Percentiles rank a stretch among this genome's conserved stretches.
Evolutionary conservation across 2,797 vertebrate genomes (phyloP).

Genomic region (Novumbra hubbsi): DNA sequence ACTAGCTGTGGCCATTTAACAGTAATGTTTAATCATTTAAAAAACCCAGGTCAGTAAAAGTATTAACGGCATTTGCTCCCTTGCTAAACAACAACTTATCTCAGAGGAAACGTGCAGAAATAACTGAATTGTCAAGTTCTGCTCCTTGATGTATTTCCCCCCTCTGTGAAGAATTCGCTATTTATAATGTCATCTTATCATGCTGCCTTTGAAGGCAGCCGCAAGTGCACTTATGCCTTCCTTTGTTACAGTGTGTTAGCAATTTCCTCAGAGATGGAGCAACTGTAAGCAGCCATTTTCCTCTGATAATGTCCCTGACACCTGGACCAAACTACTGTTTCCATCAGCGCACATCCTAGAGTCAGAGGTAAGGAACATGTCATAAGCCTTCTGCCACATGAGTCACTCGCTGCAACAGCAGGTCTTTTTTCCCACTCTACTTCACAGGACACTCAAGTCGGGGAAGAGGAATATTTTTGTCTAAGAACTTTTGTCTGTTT

Average conservation of each 20-base stretch:
- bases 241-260: conserved; percentile 99
- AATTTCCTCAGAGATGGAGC: conserved; percentile 93
- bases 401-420: conserved; percentile 65
- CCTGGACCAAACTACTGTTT: conserved; percentile 86
- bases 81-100: conserved; percentile 3
- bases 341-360: conserved; percentile 79
- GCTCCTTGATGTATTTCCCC: conserved; percentile 79
- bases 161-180: conserved; percentile 75
- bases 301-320: conserved; percentile 93
- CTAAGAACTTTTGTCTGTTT: conserved; percentile 44
- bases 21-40: background rate
- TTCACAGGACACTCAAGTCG: conserved; percentile 55
- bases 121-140: conserved; percentile 72
- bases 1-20: background rate
- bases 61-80: background rate
- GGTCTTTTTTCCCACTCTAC: conserved; percentile 60
- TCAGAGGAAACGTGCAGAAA: conserved; percentile 40
- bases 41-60: background rate
- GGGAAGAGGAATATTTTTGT: conserved; percentile 41
- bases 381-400: conserved; percentile 66
- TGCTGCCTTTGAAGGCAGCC: conserved; percentile 84
- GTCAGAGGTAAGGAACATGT: conserved; percentile 75
- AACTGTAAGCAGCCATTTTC: conserved; percentile 89
- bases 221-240: conserved; percentile 94
- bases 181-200: conserved; percentile 97